Base-by-base conservation (phyloP, 53 echinoderm and acorn worm species). In the Mesocentrotus franciscanus region DNA sequence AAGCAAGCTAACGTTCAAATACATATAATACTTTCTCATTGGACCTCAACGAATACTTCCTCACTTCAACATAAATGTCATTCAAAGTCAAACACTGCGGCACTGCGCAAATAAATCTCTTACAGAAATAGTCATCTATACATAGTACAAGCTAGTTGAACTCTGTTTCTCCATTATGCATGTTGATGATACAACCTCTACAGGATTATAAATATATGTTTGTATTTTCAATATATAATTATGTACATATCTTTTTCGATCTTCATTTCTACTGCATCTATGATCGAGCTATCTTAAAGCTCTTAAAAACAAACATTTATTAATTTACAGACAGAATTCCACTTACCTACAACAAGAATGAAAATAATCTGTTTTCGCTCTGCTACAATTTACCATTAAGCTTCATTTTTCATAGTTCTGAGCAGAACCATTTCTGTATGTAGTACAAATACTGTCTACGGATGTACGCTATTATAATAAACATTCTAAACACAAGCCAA, bases 141-240 rank as follows among this genome's bases (percentile, higher is more conserved):
- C 87, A 57, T 87, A 87, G 58, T 87, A 87, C 87, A 58, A 87
- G 87, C 87, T 87, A 81, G 7, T 42, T 81, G 20, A 42, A 87
- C 59, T 26, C 55, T 42, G 59, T 59, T 58, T 56, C 20, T 87
- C 87, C 29, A 87, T 11, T 84, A 87, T 56, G 8, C 2, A 55
- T 87, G 22, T 27, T 57, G 29, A 87, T 13, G 13, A 20, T 22
- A 49, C 61, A 11, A 60, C 17, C 36, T 64, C 20, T 26, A 91
- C 64, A 87, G 35, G 30, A 22, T 91, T 64, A 91, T 91, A 91
- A 91, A 91, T 91, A 91, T 91, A 91, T 61, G 90, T 90, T 29
- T 90, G 66, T 61, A 61, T 35, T 91, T 61, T 91, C 39, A 66
- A 36, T 61, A 91, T 91, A 91, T 66, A 91, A 91, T 33, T 91